Conservation (phyloP, 2,888 invertebrate species). For the Branchinecta sandiegonensis region DNA sequence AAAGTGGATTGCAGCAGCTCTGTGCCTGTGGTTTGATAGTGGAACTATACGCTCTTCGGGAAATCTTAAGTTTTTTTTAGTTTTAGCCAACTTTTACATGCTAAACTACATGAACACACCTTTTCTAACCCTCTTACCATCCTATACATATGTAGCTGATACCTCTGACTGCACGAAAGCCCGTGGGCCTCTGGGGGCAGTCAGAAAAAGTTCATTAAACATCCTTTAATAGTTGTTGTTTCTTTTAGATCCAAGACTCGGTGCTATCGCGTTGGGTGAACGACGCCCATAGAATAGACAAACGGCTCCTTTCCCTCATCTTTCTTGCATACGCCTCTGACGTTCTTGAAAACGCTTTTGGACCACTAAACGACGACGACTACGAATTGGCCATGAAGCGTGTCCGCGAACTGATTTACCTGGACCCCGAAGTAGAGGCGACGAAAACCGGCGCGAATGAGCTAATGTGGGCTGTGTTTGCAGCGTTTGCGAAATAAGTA, state of each 20-base stretch:
- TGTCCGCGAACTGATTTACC: conserved; percentile 83
- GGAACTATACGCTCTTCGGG: no score
- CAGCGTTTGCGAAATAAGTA: conserved; percentile 84
- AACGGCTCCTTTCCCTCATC: conserved; percentile 76
- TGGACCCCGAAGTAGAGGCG: conserved; percentile 92
- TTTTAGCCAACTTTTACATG: no score
- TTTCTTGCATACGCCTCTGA: conserved; percentile 83
- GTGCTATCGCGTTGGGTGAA: conserved; percentile 92
- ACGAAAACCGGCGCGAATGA: conserved; percentile 80
- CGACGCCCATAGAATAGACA: conserved; percentile 94
- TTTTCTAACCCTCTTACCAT: no score
- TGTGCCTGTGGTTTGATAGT: no score
- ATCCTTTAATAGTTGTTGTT: not conserved
- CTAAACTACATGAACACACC: no score
- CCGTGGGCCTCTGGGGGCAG: no score
- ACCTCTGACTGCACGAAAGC: no score
- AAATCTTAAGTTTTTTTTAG: no score
- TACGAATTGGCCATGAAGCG: conserved; percentile 96
- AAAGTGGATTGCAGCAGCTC: no score
- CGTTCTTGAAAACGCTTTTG: conserved; percentile 98
- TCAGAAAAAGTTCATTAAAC: no score
- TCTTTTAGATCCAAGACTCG: conserved; percentile 67
- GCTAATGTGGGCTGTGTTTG: conserved; percentile 97
- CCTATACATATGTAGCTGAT: no score
- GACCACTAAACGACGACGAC: conserved; percentile 89